Evolutionary conservation across 2,113 vertebrate species (phyloP).

Genomic region (Lepus timidus): DNA sequence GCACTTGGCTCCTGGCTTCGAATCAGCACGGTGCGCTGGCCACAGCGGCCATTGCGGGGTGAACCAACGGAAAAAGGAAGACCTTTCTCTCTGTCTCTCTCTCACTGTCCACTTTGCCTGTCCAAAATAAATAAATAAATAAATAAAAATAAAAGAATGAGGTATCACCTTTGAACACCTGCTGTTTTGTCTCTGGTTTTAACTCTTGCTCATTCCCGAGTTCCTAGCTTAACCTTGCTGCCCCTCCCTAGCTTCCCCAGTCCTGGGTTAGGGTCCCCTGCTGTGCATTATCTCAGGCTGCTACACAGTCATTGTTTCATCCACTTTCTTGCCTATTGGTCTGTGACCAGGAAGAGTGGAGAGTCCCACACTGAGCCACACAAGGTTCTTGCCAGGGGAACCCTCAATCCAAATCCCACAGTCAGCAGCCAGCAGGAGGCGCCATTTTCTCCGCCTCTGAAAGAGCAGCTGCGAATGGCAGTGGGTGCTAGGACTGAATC

Average conservation of each 20-base stretch:
- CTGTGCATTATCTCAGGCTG: background rate
- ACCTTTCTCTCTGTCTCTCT: too few relatives aligned
- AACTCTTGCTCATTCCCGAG: background rate
- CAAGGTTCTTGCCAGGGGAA: background rate
- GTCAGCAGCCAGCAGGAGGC: background rate
- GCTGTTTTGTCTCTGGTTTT: too few relatives aligned
- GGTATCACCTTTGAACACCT: background rate
- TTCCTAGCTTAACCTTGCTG: background rate
- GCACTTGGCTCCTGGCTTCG: too few relatives aligned
- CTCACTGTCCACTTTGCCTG: too few relatives aligned
- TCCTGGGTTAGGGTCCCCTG: background rate
- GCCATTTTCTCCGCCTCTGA: background rate
- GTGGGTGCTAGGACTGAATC: background rate
- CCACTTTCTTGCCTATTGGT: background rate
- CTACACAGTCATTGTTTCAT: background rate
- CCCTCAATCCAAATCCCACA: background rate
- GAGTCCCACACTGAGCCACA: background rate
- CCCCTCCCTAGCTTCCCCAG: background rate
- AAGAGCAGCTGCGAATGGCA: background rate
- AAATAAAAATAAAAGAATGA: background rate
- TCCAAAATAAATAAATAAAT: too few relatives aligned
- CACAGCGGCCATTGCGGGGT: too few relatives aligned
- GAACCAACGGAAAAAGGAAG: too few relatives aligned
- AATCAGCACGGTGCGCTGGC: too few relatives aligned
- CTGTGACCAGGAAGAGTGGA: background rate